Conservation (phyloP, 2,888 invertebrate species). For the Leptinotarsa peninsularis region DNA sequence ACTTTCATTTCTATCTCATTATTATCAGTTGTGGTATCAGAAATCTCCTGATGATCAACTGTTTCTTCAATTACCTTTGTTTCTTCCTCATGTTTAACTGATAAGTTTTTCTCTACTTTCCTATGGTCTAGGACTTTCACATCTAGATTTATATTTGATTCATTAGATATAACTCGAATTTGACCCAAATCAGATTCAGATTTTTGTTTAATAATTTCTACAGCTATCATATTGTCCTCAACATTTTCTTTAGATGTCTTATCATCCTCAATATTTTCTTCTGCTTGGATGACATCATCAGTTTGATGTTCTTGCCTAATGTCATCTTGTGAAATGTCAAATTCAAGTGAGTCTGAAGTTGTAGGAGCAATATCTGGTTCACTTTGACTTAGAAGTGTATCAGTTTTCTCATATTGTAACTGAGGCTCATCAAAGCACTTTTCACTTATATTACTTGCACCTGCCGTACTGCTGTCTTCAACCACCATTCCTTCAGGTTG, state of each 20-base stretch:
- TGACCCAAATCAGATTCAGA: no score
- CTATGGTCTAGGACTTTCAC: no score
- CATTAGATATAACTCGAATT: no score
- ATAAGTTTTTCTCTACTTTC: no score
- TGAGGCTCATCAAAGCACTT: not conserved
- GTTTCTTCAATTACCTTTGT: no score
- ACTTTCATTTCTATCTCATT: not conserved
- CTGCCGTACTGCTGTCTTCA: slow-evolving; percentile 23
- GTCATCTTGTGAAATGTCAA: not conserved
- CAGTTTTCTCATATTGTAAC: not conserved
- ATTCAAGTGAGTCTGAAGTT: not conserved
- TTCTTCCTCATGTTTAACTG: no score
- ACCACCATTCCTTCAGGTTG: not conserved
- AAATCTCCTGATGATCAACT: no score
- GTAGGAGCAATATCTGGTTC: slow-evolving; percentile 8
- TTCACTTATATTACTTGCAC: not conserved
- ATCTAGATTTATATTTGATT: no score
- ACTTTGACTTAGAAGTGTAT: not conserved
- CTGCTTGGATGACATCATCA: not conserved
- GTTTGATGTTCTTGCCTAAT: not conserved
- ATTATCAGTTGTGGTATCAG: no score
- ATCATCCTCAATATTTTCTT: slow-evolving; percentile 2
- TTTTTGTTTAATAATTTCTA: no score
- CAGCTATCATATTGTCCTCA: not conserved
- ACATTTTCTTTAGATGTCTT: not conserved